A percentile compares a stretch with the other conserved stretches of the same genome.
Conservation (phyloP, 1,140 invertebrate genomes). For the Oryzaephilus surinamensis region DNA sequence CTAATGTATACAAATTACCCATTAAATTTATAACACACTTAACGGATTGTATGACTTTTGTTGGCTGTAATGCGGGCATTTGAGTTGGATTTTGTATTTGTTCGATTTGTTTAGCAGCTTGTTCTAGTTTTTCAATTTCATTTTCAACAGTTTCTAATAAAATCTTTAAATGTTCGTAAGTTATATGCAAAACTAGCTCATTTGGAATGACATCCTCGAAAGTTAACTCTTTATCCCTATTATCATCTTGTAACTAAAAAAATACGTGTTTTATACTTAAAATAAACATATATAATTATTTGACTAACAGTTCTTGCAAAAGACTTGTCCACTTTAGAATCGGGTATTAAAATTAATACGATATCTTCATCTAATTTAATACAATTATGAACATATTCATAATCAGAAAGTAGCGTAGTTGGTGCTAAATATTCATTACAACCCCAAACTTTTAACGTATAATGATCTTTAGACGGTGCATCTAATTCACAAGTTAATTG, state of each 20-base stretch:
- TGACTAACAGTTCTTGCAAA: conserved; percentile 58
- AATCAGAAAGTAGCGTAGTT: conserved; percentile 63
- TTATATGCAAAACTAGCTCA: conserved; percentile 58
- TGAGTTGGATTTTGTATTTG: conserved; percentile 37
- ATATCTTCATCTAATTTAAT: conserved; percentile 90
- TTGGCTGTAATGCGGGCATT: conserved; percentile 43
- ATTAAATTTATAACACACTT: conserved; percentile 85
- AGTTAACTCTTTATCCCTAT: conserved; percentile 52
- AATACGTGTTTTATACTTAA: conserved; percentile 4
- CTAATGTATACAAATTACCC: conserved; percentile 76
- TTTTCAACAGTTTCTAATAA: conserved; percentile 72
- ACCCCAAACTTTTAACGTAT: conserved; percentile 63
- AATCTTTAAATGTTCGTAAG: conserved; percentile 68
- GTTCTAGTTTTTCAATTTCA: conserved; percentile 66
- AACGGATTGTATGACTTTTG: conserved; percentile 70
- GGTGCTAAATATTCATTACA: conserved; percentile 68
- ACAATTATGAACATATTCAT: conserved; percentile 89
- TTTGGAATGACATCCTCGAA: conserved; percentile 67
- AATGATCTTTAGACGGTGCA: conserved; percentile 32
- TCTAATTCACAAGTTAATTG: conserved; percentile 78
- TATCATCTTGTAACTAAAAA: conserved; percentile 58
- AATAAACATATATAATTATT: not conserved
- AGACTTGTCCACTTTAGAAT: conserved; percentile 48
- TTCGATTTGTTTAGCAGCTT: conserved; percentile 45
- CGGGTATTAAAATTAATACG: conserved; percentile 60